Evolutionary conservation across 2,113 vertebrate species (phyloP).

Genomic region (Galbula dea): DNA sequence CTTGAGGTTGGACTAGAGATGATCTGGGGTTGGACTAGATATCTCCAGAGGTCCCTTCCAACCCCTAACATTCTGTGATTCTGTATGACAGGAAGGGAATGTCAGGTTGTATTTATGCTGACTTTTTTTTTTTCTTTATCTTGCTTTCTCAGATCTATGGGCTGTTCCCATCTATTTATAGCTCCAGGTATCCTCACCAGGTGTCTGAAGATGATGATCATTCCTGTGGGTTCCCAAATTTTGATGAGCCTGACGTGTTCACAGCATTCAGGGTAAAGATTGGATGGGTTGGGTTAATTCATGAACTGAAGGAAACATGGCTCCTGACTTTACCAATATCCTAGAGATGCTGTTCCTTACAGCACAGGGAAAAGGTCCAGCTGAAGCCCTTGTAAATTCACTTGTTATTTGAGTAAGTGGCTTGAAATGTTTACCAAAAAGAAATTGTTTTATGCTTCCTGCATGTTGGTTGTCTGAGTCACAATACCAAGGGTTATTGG

Average conservation of each 20-base stretch:
- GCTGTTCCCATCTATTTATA: constrained; percentile 21
- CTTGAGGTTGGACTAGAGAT: too few relatives aligned
- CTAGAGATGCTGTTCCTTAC: background rate
- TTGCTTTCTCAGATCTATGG: constrained; percentile 42
- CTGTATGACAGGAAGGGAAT: background rate
- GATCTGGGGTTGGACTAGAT: too few relatives aligned
- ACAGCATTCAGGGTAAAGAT: constrained; percentile 52
- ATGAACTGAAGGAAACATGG: background rate
- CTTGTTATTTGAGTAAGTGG: background rate
- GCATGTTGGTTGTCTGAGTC: background rate
- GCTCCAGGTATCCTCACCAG: background rate
- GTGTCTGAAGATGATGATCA: constrained; percentile 34
- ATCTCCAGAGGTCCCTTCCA: too few relatives aligned
- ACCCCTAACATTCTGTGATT: too few relatives aligned
- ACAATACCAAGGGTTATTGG: background rate
- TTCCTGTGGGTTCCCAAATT: background rate
- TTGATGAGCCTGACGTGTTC: constrained; percentile 42
- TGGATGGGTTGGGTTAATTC: background rate
- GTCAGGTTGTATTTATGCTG: background rate
- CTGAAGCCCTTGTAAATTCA: background rate
- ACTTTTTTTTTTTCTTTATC: background rate
- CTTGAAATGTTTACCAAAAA: background rate
- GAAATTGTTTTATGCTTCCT: background rate
- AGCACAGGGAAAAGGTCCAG: background rate
- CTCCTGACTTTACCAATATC: background rate